Evolutionary conservation across 30 jellyfish, hydroid and myxozoan species (phyloP).

Genomic region (Aurelia coerulea): DNA sequence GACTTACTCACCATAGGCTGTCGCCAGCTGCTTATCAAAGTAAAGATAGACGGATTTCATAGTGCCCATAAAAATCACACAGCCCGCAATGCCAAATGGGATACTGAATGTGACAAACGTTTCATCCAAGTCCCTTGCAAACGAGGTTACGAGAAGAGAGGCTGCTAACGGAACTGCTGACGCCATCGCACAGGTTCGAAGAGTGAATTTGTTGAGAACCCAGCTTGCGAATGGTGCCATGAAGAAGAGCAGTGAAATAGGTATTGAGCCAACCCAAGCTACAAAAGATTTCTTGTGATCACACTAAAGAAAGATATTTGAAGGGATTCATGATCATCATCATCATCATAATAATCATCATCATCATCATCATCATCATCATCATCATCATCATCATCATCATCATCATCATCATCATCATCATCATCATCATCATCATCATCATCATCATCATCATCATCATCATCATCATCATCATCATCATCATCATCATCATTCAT

Average conservation of each 20-base stretch:
- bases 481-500: no score
- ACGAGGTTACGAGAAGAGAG: conserved; percentile 34
- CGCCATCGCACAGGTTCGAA: conserved; percentile 9
- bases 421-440: no score
- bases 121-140: conserved; percentile 5
- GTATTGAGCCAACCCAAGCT: conserved; percentile 68
- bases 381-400: no score
- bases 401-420: no score
- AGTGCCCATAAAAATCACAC: not conserved
- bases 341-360: no score
- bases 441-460: no score
- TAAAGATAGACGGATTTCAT: conserved; percentile 7
- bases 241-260: conserved; percentile 26
- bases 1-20: conserved; percentile 39
- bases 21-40: conserved; percentile 35
- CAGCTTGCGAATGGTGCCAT: conserved; percentile 37
- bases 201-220: conserved; percentile 10
- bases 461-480: no score
- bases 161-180: conserved; percentile 27
- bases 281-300: not conserved
- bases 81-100: conserved; percentile 36
- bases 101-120: conserved; percentile 34
- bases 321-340: no score
- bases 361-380: no score
- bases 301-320: no score